Evolutionary conservation across 2,797 vertebrate genomes (phyloP).

Genomic region (Gorsachius magnificus): DNA sequence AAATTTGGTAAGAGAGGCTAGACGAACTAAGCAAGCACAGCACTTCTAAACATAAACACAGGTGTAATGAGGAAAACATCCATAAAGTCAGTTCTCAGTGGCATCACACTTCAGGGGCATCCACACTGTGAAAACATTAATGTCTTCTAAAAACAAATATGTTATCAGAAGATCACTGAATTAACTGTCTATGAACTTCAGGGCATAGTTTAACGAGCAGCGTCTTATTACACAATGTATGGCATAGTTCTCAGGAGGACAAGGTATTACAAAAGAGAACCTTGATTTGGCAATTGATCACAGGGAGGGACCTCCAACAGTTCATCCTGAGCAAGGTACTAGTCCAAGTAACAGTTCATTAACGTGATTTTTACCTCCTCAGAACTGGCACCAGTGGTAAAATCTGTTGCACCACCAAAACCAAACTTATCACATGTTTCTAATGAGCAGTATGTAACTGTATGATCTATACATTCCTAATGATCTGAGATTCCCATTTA

Average conservation of each 20-base stretch:
- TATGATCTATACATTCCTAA: not conserved
- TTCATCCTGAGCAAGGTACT: not conserved
- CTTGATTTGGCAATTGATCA: not conserved
- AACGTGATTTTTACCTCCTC: rapidly evolving
- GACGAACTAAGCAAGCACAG: not conserved
- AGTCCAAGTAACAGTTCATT: not conserved
- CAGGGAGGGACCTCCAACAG: not conserved
- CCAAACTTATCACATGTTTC: not conserved
- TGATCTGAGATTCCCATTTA: not conserved
- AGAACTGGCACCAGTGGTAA: not conserved
- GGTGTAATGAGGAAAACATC: not conserved
- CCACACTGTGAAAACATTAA: rapidly evolving
- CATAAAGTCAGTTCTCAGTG: not conserved
- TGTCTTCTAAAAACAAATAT: not conserved
- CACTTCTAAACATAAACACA: not conserved
- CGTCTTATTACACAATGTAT: not conserved
- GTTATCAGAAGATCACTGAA: not conserved
- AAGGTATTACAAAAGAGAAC: not conserved
- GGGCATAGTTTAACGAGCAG: not conserved
- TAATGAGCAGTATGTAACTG: not conserved
- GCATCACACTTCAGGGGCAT: not conserved
- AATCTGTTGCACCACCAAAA: not conserved
- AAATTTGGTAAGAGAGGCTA: not conserved
- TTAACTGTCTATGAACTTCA: not conserved
- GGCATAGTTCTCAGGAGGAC: not conserved